Base-by-base conservation (phyloP, 2,113 vertebrate species). In the Butorides virescens region DNA sequence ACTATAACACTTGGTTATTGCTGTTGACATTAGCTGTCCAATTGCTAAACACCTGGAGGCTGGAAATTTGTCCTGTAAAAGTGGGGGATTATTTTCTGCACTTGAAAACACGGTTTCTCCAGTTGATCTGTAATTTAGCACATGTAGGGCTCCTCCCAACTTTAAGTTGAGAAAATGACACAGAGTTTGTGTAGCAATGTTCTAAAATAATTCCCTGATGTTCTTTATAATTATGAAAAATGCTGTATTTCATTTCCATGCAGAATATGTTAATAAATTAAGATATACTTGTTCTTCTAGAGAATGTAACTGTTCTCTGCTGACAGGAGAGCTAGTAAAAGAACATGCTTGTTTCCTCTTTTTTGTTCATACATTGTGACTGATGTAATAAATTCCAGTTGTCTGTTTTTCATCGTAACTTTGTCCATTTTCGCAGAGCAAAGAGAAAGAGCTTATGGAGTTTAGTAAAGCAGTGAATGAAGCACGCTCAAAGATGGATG, bases 381-480 rank as follows among this genome's bases (percentile, higher is more conserved):
- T 44, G 80, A 19, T 32, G 49, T 21, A 10, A 27, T 13, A 34
- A 78, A 46, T n/a, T 13, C 13, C 52, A 8, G n/a, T 9, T 83
- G 72, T 62, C 36, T 34, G 46, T 17, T 78, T 83, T 63, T 62
- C 58, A 83, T 68, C 95, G 46, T 67, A 56, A 13, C 36, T 4
- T 59, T 8, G 50, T 86, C 13, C 49, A 4, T 79, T 79, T 89
- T 66, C 92, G 90, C 97, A 99, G 99, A 97, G 65, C 88, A 99
- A 98, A 97, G 99, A 99, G 97, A 98, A 98, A 46, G 98, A 99
- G 97, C 98, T 99, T n/a, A 98, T 99, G 98, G 98, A 98, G 91
- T 98, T 99, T 34, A 99, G 98, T 66, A 99, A 98, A 97, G 97
- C 91, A 2, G 99, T 99, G 89, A 99, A 98, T 34, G 99, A 99